phyloP scores from a whole-genome alignment of 2,797 vertebrate species.

The Hypotaenidia okinawae region DNA sequence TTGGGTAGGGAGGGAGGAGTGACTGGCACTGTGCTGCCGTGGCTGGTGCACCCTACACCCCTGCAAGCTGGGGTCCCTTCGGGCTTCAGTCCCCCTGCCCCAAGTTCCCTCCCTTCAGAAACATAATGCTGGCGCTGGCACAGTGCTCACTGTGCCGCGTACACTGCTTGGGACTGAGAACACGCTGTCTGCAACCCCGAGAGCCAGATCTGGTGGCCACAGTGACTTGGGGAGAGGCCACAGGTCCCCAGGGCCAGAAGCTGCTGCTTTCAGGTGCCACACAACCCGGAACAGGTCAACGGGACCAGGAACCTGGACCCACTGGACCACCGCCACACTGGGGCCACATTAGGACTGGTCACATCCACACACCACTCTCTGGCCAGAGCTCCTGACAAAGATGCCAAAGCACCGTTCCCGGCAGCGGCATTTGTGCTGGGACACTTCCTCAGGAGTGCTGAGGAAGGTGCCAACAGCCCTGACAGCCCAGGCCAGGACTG shows the following conservation, averaged over 20 bases:
- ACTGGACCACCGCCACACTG: rapidly evolving
- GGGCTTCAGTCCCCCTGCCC: neutral
- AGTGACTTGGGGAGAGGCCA: neutral
- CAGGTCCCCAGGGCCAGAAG: neutral
- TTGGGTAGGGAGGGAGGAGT: no score
- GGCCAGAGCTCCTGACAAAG: neutral
- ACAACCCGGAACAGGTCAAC: no score
- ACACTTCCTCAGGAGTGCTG: neutral
- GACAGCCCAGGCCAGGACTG: neutral
- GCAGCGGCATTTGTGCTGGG: no score
- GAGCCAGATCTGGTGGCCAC: neutral
- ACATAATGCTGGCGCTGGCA: rapidly evolving
- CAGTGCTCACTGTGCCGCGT: neutral
- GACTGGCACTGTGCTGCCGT: no score
- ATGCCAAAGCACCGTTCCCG: no score
- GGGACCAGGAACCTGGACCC: neutral
- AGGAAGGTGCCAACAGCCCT: neutral
- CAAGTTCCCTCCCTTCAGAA: neutral
- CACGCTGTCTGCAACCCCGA: rapidly evolving
- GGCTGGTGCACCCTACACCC: neutral
- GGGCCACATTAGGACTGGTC: neutral
- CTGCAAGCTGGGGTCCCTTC: neutral
- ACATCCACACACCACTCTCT: neutral
- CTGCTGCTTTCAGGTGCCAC: neutral
- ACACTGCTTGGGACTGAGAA: rapidly evolving